Percentiles rank a stretch among this genome's conserved stretches.
Evolutionary conservation across 2,888 invertebrate genomes (phyloP).

Genomic region (Erebia aethiops): DNA sequence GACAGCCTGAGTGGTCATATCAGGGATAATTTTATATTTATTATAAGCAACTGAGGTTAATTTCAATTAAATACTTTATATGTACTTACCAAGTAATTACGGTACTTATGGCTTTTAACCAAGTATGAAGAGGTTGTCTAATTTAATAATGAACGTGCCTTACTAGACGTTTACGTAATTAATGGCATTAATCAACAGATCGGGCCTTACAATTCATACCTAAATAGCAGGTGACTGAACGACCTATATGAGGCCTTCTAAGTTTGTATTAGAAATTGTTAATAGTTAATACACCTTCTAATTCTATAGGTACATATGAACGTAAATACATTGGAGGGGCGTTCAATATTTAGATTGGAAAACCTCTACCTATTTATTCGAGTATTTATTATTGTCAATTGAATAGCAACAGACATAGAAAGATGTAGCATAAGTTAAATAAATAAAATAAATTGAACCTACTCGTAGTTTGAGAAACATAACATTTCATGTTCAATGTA

Average conservation of each 20-base stretch:
- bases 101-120: slow-evolving; percentile 2
- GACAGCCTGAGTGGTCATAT: slow-evolving; percentile 37
- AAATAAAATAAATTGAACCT: slow-evolving; percentile 3
- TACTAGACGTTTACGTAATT: too few species aligned
- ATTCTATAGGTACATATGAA: too few species aligned
- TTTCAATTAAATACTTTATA: not conserved
- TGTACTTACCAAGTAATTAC: slow-evolving; percentile 1
- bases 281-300: too few species aligned
- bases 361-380: not conserved
- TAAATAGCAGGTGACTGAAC: too few species aligned
- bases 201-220: too few species aligned
- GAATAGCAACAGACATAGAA: not conserved
- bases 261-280: too few species aligned
- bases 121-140: not conserved
- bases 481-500: slow-evolving; percentile 3
- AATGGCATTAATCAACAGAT: too few species aligned
- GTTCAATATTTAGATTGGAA: not conserved
- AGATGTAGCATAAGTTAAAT: slow-evolving; percentile 2
- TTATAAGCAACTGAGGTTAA: not conserved
- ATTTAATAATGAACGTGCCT: too few species aligned
- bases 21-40: slow-evolving; percentile 19
- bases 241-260: too few species aligned
- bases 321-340: too few species aligned
- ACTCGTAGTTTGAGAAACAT: not conserved
- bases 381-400: slow-evolving; percentile 7